phyloP scores from a whole-genome alignment of 2,888 invertebrate species.

The Volucella inflata region DNA sequence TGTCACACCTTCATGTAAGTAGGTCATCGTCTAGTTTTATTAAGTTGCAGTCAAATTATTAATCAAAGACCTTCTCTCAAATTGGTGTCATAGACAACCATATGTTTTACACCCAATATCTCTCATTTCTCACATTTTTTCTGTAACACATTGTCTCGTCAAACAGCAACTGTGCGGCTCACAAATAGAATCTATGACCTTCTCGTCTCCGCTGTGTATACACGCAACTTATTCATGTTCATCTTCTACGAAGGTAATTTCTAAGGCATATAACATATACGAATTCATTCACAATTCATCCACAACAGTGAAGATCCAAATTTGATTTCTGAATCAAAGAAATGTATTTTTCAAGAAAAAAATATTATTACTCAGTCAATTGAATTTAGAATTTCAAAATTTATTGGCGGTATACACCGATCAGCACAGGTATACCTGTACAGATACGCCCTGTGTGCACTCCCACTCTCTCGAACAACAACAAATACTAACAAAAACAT shows the following conservation, averaged over 20 bases:
- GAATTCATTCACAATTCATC: constrained; percentile 41
- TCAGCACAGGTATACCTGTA: constrained; percentile 42
- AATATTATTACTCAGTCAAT: constrained; percentile 53
- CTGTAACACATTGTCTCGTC: background rate
- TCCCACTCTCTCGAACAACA: constrained; percentile 34
- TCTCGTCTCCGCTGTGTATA: constrained; percentile 29
- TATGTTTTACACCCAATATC: constrained; percentile 27
- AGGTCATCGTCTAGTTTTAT: background rate
- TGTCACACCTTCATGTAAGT: constrained; percentile 8
- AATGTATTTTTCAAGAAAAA: background rate
- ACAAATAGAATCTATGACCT: constrained; percentile 67
- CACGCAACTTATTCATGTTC: constrained; percentile 31
- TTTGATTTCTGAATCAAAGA: constrained; percentile 43
- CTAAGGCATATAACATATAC: constrained; percentile 11
- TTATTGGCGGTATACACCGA: background rate
- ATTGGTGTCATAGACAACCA: constrained; percentile 28
- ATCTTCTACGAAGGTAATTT: constrained; percentile 49
- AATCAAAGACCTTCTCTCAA: constrained; percentile 28
- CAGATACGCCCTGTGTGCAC: constrained; percentile 18
- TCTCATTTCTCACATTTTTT: background rate
- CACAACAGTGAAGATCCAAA: constrained; percentile 35
- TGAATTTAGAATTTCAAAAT: constrained; percentile 30
- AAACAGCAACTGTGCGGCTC: constrained; percentile 24
- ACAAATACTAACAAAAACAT: constrained; percentile 51
- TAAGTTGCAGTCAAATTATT: too few species aligned